These are phyloP conservation scores for Anguilla japonica DNA, from an alignment of 2,113 vertebrate species.

Conservation along the genomic window DNA sequence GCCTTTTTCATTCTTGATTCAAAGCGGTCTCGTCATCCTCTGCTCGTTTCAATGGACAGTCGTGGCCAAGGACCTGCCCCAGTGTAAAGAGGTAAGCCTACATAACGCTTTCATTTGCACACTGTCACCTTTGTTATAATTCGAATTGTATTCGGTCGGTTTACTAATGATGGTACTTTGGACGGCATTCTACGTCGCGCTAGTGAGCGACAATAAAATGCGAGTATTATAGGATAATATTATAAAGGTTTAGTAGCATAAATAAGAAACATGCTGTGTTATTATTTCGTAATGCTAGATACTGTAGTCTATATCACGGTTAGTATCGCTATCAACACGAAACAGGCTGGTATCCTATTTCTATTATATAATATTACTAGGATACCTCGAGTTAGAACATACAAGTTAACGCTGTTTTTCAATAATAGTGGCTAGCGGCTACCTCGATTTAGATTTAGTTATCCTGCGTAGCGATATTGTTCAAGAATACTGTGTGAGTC, in stretches of 20 bases:
- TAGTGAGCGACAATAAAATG: background rate
- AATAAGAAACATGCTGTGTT: background rate
- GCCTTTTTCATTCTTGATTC: conserved; percentile 8
- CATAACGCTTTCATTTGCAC: background rate
- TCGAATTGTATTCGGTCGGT: background rate
- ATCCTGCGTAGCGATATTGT: background rate
- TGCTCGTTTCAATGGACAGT: background rate
- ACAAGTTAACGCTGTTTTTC: background rate
- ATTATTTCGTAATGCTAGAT: background rate
- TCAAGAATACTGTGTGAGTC: background rate
- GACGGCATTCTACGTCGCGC: background rate
- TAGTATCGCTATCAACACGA: background rate
- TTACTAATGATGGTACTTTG: background rate
- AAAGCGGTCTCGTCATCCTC: conserved; percentile 7
- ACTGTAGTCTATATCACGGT: background rate
- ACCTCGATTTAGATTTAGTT: background rate
- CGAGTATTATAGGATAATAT: background rate
- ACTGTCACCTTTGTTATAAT: background rate
- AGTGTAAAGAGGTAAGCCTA: conserved; percentile 31
- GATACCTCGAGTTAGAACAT: background rate
- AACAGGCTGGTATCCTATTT: background rate
- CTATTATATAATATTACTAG: background rate
- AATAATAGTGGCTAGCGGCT: background rate
- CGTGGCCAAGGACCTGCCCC: conserved; percentile 25
- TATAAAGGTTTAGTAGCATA: background rate